Percentiles rank a stretch among this genome's conserved stretches.
These are phyloP conservation scores for Heliconius eleuchia DNA, from an alignment of 1,140 invertebrate genomes.

Conservation along the genomic window DNA sequence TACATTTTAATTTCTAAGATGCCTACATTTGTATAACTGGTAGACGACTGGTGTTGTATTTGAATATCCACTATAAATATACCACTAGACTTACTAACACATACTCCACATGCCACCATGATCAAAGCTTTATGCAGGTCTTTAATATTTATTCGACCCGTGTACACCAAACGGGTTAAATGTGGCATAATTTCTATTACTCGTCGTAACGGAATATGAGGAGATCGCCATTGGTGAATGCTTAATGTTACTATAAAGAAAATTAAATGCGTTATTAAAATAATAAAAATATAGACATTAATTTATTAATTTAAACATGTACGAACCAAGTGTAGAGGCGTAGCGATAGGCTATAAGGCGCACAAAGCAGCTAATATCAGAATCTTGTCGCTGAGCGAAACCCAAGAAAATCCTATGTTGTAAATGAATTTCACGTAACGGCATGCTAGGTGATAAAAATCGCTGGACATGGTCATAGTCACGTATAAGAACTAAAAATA, in stretches of 20 bases:
- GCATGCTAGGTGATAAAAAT: slow-evolving; percentile 56
- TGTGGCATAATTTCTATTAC: slow-evolving; percentile 61
- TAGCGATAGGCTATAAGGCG: slow-evolving; percentile 54
- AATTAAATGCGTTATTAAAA: not conserved
- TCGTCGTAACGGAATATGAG: slow-evolving; percentile 48
- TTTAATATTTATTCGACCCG: slow-evolving; percentile 46
- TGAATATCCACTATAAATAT: not conserved
- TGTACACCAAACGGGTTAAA: slow-evolving; percentile 51
- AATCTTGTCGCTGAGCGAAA: slow-evolving; percentile 51
- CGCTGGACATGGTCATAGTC: slow-evolving; percentile 57
- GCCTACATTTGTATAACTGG: not conserved
- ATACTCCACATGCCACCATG: slow-evolving; percentile 60
- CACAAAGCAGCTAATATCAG: slow-evolving; percentile 60
- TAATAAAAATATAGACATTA: not conserved
- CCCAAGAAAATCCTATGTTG: slow-evolving; percentile 51
- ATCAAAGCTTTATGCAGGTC: slow-evolving; percentile 51
- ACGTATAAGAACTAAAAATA: slow-evolving; percentile 38
- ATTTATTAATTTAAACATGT: not conserved
- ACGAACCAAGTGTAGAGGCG: slow-evolving; percentile 51
- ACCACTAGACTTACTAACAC: slow-evolving; percentile 49
- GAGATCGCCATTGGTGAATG: slow-evolving; percentile 61
- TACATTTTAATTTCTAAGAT: not conserved
- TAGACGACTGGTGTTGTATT: not conserved
- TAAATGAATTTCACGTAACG: slow-evolving; percentile 54
- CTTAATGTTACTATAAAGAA: slow-evolving; percentile 54